These are phyloP conservation scores for Oncorhynchus clarkii DNA, from an alignment of 2,113 vertebrate species.

Conservation along the genomic window DNA sequence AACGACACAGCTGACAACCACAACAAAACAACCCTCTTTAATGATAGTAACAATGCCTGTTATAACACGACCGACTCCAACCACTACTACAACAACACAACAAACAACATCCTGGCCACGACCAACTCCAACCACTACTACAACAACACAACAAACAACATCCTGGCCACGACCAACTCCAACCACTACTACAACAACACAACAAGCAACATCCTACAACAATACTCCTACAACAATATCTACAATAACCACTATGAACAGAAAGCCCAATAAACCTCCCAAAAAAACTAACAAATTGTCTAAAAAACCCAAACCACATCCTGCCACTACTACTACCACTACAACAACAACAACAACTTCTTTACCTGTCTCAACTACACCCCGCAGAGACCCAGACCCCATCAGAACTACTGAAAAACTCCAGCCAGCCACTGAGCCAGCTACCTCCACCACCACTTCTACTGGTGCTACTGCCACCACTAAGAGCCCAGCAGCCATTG, in stretches of 20 bases:
- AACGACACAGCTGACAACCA: slow-evolving; percentile 11
- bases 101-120: slow-evolving; percentile 2
- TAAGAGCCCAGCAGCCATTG: slow-evolving; percentile 1
- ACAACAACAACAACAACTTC: not conserved
- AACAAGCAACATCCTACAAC: not conserved
- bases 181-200: not conserved
- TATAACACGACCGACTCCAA: slow-evolving; percentile 3
- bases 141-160: not conserved
- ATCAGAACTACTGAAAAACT: slow-evolving; percentile 25
- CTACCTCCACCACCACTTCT: not conserved
- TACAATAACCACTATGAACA: slow-evolving; percentile 8
- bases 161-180: not conserved
- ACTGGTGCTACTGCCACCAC: not conserved
- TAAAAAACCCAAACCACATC: slow-evolving; percentile 56
- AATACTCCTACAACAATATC: not conserved
- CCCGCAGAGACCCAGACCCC: not conserved
- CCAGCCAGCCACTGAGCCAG: not conserved
- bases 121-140: not conserved
- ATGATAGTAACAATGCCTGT: slow-evolving; percentile 38
- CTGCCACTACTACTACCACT: not conserved
- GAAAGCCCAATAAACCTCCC: slow-evolving; percentile 41
- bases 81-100: not conserved
- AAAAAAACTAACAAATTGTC: slow-evolving; percentile 58
- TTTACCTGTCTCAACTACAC: not conserved
- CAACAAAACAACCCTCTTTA: slow-evolving; percentile 31